These are phyloP conservation scores for Asteroscopus sphinx DNA, from an alignment of 2,888 invertebrate genomes.

Conservation along the genomic window DNA sequence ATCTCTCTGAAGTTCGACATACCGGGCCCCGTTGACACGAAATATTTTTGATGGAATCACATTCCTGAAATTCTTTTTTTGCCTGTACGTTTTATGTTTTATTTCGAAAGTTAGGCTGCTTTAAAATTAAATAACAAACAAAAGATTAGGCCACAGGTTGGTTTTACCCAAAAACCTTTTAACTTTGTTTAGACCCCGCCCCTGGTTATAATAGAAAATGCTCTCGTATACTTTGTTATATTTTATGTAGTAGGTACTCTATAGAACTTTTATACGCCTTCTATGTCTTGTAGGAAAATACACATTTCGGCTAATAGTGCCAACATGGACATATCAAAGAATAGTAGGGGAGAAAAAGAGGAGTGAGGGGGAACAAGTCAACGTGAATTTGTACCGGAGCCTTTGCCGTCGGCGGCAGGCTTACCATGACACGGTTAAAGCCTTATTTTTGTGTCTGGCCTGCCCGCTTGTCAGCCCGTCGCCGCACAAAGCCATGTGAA, in stretches of 20 bases:
- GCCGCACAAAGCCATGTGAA: conserved; percentile 88
- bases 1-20: conserved; percentile 71
- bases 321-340: conserved; percentile 64
- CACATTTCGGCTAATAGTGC: conserved; percentile 13
- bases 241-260: too few species aligned
- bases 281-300: neutral
- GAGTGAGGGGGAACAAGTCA: conserved; percentile 79
- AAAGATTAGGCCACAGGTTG: too few species aligned
- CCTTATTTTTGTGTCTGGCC: conserved; percentile 89
- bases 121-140: too few species aligned
- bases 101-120: neutral
- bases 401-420: conserved; percentile 89
- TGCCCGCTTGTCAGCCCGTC: conserved; percentile 87
- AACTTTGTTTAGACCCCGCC: too few species aligned
- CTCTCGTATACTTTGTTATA: too few species aligned
- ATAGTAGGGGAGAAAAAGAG: conserved; percentile 69
- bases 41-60: conserved; percentile 64
- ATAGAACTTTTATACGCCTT: too few species aligned
- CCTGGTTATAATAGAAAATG: too few species aligned
- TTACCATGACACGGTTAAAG: conserved; percentile 89
- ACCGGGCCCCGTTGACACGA: conserved; percentile 62
- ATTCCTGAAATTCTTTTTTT: conserved; percentile 47
- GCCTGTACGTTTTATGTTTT: conserved; percentile 20
- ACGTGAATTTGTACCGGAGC: conserved; percentile 86
- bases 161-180: too few species aligned